Base-by-base conservation (phyloP, 2,797 vertebrate species). In the Gymnocypris eckloni region DNA sequence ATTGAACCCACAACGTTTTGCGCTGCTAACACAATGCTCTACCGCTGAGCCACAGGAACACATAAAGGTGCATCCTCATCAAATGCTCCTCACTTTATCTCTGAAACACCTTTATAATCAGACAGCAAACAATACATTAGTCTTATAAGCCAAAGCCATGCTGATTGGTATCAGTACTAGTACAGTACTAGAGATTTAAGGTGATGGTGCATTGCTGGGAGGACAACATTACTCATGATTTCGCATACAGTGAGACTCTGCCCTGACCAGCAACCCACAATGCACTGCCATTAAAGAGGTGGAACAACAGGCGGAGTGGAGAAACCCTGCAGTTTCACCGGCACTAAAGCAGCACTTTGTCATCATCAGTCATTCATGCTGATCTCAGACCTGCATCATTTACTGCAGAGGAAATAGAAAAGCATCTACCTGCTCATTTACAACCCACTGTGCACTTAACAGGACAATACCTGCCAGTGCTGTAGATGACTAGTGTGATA, bases 291-390 rank as follows among this genome's bases (percentile, higher is more conserved):
- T 37, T 71, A 61, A 73, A 73, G 52, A 22, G 25, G 52, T 13
- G 25, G 18, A 59, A 56, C 8, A 41, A 59, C 25, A 33, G 41
- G 41, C 37, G 25, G 59, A 37, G 6, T 25, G 76, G 76, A 78
- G 48, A 54, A 77, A 78, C 69, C 69, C 70, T 13, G 66, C n/a
- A 37, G 18, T 48, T 41, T 50, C 50, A 33, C n/a, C 75, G 22
- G 8, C 37, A 28, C 25, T n/a, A 67, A 56, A 67, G 66, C 59
- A 82, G 71, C 71, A 70, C 71, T 86, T 67, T 86, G 79, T 59
- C 71, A 75, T 70, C 85, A 82, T 82, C 39, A 86, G 82, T 77
- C 71, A 82, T 86, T 86, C 72, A 86, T 39, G 70, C 71, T 56
- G 66, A 48, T 56, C 71, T 45, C 54, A 61, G 81, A 73, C 64